Evolutionary conservation across 2,888 invertebrate genomes (phyloP).

Genomic region (Oeneis ivallda): DNA sequence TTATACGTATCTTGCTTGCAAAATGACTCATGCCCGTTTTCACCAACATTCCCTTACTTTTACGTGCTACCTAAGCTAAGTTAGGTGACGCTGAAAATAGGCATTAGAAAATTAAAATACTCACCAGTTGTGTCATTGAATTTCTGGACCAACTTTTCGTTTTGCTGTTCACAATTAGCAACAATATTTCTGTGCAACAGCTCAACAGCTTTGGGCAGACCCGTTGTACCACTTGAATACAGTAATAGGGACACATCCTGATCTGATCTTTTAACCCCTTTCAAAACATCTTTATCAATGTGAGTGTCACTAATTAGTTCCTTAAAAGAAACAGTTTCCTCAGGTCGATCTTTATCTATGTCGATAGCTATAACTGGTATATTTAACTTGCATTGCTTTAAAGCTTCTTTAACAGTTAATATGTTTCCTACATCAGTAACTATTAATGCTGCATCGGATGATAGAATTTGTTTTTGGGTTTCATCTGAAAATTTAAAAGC

Average conservation of each 20-base stretch:
- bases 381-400: slow-evolving; percentile 63
- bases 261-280: slow-evolving; percentile 57
- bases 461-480: slow-evolving; percentile 80
- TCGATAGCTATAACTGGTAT: slow-evolving; percentile 77
- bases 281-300: slow-evolving; percentile 74
- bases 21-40: no score
- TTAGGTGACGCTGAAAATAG: no score
- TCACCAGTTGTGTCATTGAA: slow-evolving; percentile 64
- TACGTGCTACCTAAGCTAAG: no score
- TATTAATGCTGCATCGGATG: slow-evolving; percentile 80
- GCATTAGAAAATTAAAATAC: slow-evolving; percentile 44
- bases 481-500: slow-evolving; percentile 74
- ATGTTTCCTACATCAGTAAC: slow-evolving; percentile 77
- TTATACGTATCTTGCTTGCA: neutral
- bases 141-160: slow-evolving; percentile 49
- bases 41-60: no score
- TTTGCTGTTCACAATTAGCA: slow-evolving; percentile 70
- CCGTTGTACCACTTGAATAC: slow-evolving; percentile 94
- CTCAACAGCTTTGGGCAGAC: slow-evolving; percentile 88
- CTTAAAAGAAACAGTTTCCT: slow-evolving; percentile 81
- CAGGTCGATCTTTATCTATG: slow-evolving; percentile 56
- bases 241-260: slow-evolving; percentile 86
- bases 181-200: slow-evolving; percentile 82
- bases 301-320: slow-evolving; percentile 77
- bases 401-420: slow-evolving; percentile 67